A percentile compares a stretch with the other conserved stretches of the same genome.
These are phyloP conservation scores for Lampris megalopsis DNA, from an alignment of 2,113 vertebrate genomes.

Conservation along the genomic window DNA sequence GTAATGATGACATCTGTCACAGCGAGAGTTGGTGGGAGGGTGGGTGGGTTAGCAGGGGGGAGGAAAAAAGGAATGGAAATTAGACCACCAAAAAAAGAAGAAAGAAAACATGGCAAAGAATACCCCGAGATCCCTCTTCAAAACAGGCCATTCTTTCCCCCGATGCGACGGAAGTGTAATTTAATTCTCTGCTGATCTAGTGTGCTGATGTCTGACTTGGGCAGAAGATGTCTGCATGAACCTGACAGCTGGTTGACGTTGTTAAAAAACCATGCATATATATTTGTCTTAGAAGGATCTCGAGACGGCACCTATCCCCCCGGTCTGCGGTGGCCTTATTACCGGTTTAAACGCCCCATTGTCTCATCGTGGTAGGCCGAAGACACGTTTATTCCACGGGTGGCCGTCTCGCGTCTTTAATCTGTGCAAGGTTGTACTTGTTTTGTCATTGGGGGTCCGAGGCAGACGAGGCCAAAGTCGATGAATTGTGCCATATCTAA, in stretches of 20 bases:
- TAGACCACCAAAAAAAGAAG: slow-evolving; percentile 13
- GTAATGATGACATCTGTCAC: slow-evolving; percentile 70
- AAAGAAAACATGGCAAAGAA: background rate
- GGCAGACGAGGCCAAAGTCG: slow-evolving; percentile 17
- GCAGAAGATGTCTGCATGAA: slow-evolving; percentile 31
- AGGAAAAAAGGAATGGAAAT: slow-evolving; percentile 54
- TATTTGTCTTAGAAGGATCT: slow-evolving; percentile 4
- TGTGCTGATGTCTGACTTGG: slow-evolving; percentile 9
- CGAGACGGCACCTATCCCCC: background rate
- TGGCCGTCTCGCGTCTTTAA: slow-evolving; percentile 6
- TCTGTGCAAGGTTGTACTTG: slow-evolving; percentile 1
- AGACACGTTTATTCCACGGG: background rate
- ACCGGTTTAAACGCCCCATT: background rate
- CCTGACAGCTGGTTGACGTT: slow-evolving; percentile 17
- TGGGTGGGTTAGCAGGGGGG: slow-evolving; percentile 40
- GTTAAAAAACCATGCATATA: slow-evolving; percentile 10
- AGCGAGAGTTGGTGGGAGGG: slow-evolving; percentile 31
- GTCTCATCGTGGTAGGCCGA: background rate
- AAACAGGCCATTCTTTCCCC: background rate
- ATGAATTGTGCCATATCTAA: slow-evolving; percentile 11
- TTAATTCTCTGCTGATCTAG: slow-evolving; percentile 27
- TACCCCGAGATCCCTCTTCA: slow-evolving; percentile 13
- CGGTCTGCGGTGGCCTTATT: background rate
- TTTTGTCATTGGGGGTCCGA: background rate
- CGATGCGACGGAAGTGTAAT: background rate